phyloP scores from a whole-genome alignment of 30 jellyfish, hydroid and myxozoan genomes.

The Sanderia malayensis region DNA sequence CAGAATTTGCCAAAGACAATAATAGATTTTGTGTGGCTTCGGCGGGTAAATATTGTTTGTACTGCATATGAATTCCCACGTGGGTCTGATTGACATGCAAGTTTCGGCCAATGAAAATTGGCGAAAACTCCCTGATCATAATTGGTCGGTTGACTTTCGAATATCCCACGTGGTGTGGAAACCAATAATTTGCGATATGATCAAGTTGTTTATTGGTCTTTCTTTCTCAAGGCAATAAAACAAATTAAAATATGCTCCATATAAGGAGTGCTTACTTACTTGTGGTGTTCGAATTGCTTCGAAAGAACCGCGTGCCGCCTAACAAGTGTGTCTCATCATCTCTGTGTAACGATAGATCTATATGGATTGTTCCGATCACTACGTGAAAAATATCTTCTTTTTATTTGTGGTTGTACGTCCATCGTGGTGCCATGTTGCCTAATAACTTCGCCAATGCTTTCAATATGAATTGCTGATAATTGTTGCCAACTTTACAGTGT shows the following conservation, averaged over 20 bases:
- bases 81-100: constrained; percentile 62
- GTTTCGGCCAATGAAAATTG: constrained; percentile 8
- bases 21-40: too few species aligned
- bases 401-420: constrained; percentile 52
- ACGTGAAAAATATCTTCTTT: constrained; percentile 59
- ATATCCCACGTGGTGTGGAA: constrained; percentile 73
- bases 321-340: constrained; percentile 77
- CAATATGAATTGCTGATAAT: constrained; percentile 8
- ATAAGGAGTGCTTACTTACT: constrained; percentile 72
- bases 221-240: constrained; percentile 68
- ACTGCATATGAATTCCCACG: constrained; percentile 60
- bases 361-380: constrained; percentile 43
- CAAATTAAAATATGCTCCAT: constrained; percentile 71
- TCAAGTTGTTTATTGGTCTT: constrained; percentile 75
- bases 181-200: constrained; percentile 33
- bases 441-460: not conserved
- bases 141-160: constrained; percentile 18
- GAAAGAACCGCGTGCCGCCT: constrained; percentile 99
- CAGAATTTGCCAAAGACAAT: too few species aligned
- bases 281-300: constrained; percentile 92
- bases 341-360: constrained; percentile 71
- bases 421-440: constrained; percentile 60
- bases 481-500: not conserved
- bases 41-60: too few species aligned
- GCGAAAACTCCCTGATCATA: not conserved